Evolutionary conservation across 1,140 invertebrate genomes (phyloP), one percentile per base, ranked within the genome.

Genomic region (Berghia stephanieae): DNA sequence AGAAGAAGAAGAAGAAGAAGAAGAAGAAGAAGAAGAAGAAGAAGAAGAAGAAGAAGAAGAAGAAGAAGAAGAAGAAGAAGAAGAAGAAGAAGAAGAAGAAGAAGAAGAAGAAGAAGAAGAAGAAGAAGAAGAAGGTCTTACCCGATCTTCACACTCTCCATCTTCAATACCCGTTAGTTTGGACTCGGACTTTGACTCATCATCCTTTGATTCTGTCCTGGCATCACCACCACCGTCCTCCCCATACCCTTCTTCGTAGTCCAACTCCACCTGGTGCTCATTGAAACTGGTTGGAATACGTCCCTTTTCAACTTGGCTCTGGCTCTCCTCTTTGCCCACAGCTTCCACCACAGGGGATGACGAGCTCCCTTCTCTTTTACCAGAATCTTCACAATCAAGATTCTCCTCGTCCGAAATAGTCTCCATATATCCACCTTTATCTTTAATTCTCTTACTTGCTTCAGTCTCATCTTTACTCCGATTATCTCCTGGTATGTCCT

Each of bases 231-330:
- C 82, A 63, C 81, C 81, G 8, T 74, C 73, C 16, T 76, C 80
- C 42, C 79, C 80, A 8, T 78, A 69, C 8, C 63, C 74, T 49
- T 82, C 82, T 57, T 87, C 86, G 78, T 86, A 88, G 79, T 88
- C 87, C 68, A 88, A 76, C 70, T 88, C 87, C 2, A 82, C 84
- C 72, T 88, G 86, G 55, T 88, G 86, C 74, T 88, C 86, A 71
- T 75, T 80, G 21, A 85, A 94, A 94, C 79, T 83, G n/a, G 81
- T 80, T 24, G 82, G 77, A 63, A 71, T 63, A n/a, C 70, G 79
- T 42, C 52, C 66, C 24, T 74, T 80, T 52, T 38, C 78, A n/a
- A 57, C 46, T 46, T 77, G 57, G 2, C 63, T 70, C 18, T 43
- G 57, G 3, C 52, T 36, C 40, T 63, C 34, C 27, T 79, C 71